Percentiles rank a stretch among this genome's conserved stretches.
phyloP scores from a whole-genome alignment of 1,140 invertebrate species.

The Aphelenchoides avenae region DNA sequence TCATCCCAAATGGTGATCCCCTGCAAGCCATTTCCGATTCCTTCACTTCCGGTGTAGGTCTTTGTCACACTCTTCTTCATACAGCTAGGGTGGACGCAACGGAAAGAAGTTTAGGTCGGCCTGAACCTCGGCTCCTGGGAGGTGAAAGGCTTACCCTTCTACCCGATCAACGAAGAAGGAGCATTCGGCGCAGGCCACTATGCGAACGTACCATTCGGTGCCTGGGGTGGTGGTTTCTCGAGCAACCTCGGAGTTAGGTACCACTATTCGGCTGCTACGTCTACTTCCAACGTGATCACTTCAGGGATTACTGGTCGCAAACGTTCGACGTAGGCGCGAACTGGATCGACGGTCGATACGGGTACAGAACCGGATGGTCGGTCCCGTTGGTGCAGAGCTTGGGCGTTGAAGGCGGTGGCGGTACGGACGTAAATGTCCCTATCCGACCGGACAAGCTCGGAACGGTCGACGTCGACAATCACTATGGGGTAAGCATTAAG shows the following conservation, averaged over 20 bases:
- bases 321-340: conserved; percentile 34
- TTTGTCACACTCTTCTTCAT: neutral
- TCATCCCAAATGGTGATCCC: conserved; percentile 35
- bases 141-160: conserved; percentile 46
- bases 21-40: conserved; percentile 28
- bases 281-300: no score
- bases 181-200: conserved; percentile 33
- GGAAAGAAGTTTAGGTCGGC: conserved; percentile 22
- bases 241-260: conserved; percentile 40
- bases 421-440: conserved; percentile 34
- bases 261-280: neutral
- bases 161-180: conserved; percentile 46
- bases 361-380: conserved; percentile 29
- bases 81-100: neutral
- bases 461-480: no score
- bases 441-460: conserved; percentile 16
- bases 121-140: conserved; percentile 26
- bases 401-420: conserved; percentile 34
- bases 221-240: conserved; percentile 41
- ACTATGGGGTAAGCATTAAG: no score
- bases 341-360: conserved; percentile 44
- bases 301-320: conserved; percentile 43
- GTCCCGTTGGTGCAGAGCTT: conserved; percentile 23
- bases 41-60: conserved; percentile 33
- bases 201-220: conserved; percentile 26